Evolutionary conservation across 2,888 invertebrate genomes (phyloP), one percentile per base, ranked within the genome.

Genomic region (Bimastos eiseni): DNA sequence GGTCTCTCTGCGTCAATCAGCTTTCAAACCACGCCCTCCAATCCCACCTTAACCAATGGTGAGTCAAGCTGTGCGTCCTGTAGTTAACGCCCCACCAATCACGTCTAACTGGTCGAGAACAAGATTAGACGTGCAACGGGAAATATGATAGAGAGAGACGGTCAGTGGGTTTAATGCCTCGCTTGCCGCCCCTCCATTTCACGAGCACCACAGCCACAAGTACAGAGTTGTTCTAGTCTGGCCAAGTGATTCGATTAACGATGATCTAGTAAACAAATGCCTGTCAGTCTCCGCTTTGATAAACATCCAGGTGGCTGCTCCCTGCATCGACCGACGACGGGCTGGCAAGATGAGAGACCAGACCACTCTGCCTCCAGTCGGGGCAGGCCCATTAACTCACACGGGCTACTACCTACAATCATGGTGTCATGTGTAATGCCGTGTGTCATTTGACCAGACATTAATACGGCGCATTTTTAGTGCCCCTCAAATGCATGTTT

Each of bases 211-310:
- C 86, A 8, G 34, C 86, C 86, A 34, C 86, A 37, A 34, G 21
- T 86, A 34, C 86, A 34, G 36, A 37, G 36, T 86, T 37, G 36
- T 37, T 86, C 86, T 34, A 36, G 36, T 86, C 37, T 8, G 86
- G 86, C 86, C 36, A 86, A 86, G 86, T 37, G 86, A 86, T 86
- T 37, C 86, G 86, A 86, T 86, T 86, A 86, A 36, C 34, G 34
- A 36, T 37, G 37, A 36, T 37, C 36, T 86, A 86, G 86, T 86
- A 86, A 86, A 86, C 86, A 86, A 36, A 86, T 86, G 19, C 86
- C 34, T 86, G 86, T 86, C 86, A 86, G 34, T 86, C 36, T 34
- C 86, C 36, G 36, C 86, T 36, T 36, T 36, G 86, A 86, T 86
- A 86, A 86, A 86, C 86, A 86, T 24, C 86, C 70, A 70, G 70